These are phyloP conservation scores for Aldrovandia affinis DNA, from an alignment of 2,797 vertebrate species.

Conservation along the genomic window DNA sequence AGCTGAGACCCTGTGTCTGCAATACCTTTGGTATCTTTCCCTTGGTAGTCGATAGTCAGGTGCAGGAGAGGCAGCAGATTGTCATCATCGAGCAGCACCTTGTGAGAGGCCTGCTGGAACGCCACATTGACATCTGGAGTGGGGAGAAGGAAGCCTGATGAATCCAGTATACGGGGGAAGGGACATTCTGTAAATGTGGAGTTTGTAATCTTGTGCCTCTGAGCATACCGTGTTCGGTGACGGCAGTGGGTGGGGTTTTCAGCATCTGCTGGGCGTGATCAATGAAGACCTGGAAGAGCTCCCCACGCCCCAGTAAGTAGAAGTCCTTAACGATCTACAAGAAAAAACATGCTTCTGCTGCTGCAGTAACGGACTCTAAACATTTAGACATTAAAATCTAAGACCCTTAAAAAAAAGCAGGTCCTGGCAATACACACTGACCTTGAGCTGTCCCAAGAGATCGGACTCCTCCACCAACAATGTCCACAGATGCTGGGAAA, in stretches of 20 bases:
- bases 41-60: conserved; percentile 92
- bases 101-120: conserved; percentile 96
- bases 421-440: conserved; percentile 55
- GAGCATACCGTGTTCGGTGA: conserved; percentile 91
- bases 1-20: too few relatives aligned
- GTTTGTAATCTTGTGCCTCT: not conserved
- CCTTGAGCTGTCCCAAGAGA: conserved; percentile 94
- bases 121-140: conserved; percentile 92
- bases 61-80: conserved; percentile 94
- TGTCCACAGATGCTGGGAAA: conserved; percentile 92
- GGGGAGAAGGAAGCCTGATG: conserved; percentile 20
- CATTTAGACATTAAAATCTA: not conserved
- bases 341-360: conserved; percentile 28
- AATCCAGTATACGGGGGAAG: not conserved
- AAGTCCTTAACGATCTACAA: conserved; percentile 96
- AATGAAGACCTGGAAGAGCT: conserved; percentile 96
- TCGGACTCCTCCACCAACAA: conserved; percentile 96
- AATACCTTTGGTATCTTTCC: conserved; percentile 92
- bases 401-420: not conserved
- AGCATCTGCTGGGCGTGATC: conserved; percentile 96
- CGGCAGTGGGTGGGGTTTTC: conserved; percentile 91
- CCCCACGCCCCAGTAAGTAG: conserved; percentile 93
- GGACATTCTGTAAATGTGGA: not conserved
- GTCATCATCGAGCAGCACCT: conserved; percentile 94
- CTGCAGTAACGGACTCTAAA: too few relatives aligned